Percentiles rank a stretch among this genome's conserved stretches.
phyloP scores from a whole-genome alignment of 2,797 vertebrate genomes.

The Pygocentrus nattereri region DNA sequence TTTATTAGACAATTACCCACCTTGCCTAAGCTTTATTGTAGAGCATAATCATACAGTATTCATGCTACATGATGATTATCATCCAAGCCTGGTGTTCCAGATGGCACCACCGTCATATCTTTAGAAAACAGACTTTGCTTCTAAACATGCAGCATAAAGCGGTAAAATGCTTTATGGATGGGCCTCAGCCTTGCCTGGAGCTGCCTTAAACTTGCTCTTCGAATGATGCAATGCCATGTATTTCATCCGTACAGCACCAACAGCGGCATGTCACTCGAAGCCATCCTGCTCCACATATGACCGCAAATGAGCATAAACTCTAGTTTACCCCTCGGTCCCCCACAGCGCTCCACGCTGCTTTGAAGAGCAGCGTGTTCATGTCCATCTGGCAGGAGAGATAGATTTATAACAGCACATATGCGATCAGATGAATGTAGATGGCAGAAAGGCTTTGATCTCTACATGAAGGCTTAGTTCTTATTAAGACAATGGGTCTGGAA shows the following conservation, averaged over 20 bases:
- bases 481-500: slow-evolving; percentile 5
- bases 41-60: background rate
- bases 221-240: slow-evolving; percentile 13
- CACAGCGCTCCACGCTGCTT: slow-evolving; percentile 64
- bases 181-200: background rate
- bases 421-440: slow-evolving; percentile 60
- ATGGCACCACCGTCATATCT: slow-evolving; percentile 22
- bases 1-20: background rate
- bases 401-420: slow-evolving; percentile 51
- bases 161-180: background rate
- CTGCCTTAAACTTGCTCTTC: background rate
- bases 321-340: slow-evolving; percentile 46
- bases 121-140: slow-evolving; percentile 3
- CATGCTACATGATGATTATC: slow-evolving; percentile 1
- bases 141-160: slow-evolving; percentile 9
- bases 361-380: slow-evolving; percentile 64
- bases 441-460: slow-evolving; percentile 53
- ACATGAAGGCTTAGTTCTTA: slow-evolving; percentile 19
- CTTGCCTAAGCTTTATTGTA: background rate
- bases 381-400: slow-evolving; percentile 53
- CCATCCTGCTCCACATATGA: slow-evolving; percentile 56
- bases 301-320: slow-evolving; percentile 57
- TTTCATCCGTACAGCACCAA: background rate
- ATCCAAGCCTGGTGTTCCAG: background rate
- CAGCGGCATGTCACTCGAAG: background rate